Evolutionary conservation across 2,797 vertebrate species (phyloP).

Genomic region (Champsocephalus gunnari): DNA sequence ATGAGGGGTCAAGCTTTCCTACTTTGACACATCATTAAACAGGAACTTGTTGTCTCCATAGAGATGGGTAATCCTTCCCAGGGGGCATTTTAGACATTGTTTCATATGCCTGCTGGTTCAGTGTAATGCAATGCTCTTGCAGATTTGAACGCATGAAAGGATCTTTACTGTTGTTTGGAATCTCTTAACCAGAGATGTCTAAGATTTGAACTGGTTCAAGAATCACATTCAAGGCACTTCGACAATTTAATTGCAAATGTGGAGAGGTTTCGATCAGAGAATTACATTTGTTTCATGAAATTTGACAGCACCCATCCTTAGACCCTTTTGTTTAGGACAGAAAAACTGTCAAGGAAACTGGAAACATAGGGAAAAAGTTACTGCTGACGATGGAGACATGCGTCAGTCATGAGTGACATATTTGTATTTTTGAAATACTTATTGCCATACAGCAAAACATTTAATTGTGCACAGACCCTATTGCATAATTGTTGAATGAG

Average conservation of each 20-base stretch:
- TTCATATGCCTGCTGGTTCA: constrained; percentile 26
- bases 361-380: not conserved
- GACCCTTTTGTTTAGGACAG: not conserved
- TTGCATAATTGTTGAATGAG: too few relatives aligned
- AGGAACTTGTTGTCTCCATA: constrained; percentile 58
- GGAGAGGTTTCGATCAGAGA: not conserved
- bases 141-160: constrained; percentile 2
- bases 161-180: not conserved
- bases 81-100: constrained; percentile 40
- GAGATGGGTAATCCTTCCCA: constrained; percentile 49
- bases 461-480: too few relatives aligned
- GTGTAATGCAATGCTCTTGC: not conserved
- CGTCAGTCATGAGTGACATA: too few relatives aligned
- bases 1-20: constrained; percentile 56
- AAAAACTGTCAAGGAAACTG: not conserved
- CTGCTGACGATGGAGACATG: too few relatives aligned
- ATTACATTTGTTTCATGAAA: not conserved
- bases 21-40: constrained; percentile 68
- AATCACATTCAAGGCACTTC: not conserved
- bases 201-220: not conserved
- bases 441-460: too few relatives aligned
- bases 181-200: not conserved
- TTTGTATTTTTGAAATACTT: too few relatives aligned
- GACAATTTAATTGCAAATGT: not conserved
- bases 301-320: too few relatives aligned